These are phyloP conservation scores for Micropterix aruncella DNA, from an alignment of 2,888 invertebrate genomes.

Conservation along the genomic window DNA sequence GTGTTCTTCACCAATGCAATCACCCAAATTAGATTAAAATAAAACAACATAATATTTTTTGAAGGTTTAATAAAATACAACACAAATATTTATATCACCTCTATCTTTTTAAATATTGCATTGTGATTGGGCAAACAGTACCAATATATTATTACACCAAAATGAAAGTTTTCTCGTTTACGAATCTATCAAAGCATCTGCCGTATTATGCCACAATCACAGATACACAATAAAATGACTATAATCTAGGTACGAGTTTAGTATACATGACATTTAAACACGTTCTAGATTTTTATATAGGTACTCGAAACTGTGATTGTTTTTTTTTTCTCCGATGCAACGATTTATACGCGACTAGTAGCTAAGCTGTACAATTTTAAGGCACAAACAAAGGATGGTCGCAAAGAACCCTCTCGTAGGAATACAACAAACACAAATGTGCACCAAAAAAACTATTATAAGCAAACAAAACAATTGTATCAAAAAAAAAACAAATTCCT, in stretches of 20 bases:
- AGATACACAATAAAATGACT: conserved; percentile 5
- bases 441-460: conserved; percentile 3
- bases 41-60: neutral
- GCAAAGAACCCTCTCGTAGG: conserved; percentile 9
- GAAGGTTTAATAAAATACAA: neutral
- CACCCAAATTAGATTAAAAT: neutral
- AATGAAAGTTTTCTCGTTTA: too few species aligned
- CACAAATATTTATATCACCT: neutral
- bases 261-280: conserved; percentile 3
- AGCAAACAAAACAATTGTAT: too few species aligned
- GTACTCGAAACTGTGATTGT: conserved; percentile 7
- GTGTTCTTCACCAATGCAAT: too few species aligned
- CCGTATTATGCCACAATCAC: neutral
- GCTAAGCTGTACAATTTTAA: conserved; percentile 13
- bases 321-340: neutral
- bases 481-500: too few species aligned
- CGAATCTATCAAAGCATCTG: too few species aligned
- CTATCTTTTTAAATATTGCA: too few species aligned
- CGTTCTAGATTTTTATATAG: conserved; percentile 6
- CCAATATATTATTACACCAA: too few species aligned
- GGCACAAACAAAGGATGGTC: conserved; percentile 16
- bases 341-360: conserved; percentile 10
- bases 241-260: neutral
- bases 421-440: conserved; percentile 5
- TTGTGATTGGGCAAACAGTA: too few species aligned